phyloP scores from a whole-genome alignment of 2,113 vertebrate species.

The Rhea americana region DNA sequence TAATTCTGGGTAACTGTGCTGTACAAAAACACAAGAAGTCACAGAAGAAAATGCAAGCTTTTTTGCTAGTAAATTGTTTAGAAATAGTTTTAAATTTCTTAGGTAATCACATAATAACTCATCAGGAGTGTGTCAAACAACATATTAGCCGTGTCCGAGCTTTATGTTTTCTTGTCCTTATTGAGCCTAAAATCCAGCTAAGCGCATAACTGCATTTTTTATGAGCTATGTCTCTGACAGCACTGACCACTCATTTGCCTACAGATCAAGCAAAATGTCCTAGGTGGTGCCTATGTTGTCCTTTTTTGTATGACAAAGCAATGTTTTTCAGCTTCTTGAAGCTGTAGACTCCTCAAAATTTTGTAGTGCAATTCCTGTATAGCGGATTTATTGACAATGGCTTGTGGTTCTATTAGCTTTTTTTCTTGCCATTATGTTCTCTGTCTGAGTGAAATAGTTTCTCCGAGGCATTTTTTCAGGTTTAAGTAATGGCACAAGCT shows the following conservation, averaged over 20 bases:
- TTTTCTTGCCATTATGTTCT: too few relatives aligned
- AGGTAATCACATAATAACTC: neutral
- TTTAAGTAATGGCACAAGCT: too few relatives aligned
- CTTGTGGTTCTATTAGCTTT: neutral
- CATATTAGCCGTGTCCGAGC: neutral
- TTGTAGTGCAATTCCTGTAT: neutral
- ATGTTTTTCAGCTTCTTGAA: neutral
- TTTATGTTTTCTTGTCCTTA: neutral
- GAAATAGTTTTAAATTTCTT: neutral
- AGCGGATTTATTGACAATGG: neutral
- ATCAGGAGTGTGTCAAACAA: neutral
- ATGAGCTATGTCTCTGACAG: neutral
- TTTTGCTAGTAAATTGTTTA: neutral
- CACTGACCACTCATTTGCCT: neutral
- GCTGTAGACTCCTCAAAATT: neutral
- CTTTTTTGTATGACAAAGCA: neutral
- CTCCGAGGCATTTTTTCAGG: too few relatives aligned
- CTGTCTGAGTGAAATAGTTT: too few relatives aligned
- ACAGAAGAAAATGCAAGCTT: neutral
- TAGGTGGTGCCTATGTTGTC: neutral
- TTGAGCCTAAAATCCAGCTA: neutral
- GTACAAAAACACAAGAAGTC: neutral
- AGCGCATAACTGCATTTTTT: neutral
- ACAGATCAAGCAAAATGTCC: neutral
- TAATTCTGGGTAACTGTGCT: neutral